A percentile compares a stretch with the other conserved stretches of the same genome.
phyloP scores from a whole-genome alignment of 1,140 invertebrate genomes.

The Helicorthomorpha holstii region DNA sequence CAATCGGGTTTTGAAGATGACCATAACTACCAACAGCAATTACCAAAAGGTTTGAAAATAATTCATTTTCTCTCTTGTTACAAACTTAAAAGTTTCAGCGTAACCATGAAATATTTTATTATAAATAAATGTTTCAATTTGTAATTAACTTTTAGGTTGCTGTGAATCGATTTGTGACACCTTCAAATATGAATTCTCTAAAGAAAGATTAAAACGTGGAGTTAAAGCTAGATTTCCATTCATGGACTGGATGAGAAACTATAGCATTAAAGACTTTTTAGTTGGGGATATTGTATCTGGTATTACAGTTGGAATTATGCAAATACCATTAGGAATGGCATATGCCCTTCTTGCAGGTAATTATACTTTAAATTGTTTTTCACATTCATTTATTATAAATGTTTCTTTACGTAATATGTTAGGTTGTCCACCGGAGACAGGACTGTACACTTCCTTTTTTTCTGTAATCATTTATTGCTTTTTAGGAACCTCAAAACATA shows the following conservation, averaged over 20 bases:
- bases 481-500: constrained; percentile 77
- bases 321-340: constrained; percentile 86
- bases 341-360: constrained; percentile 43
- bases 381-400: too few species aligned
- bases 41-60: neutral
- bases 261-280: constrained; percentile 15
- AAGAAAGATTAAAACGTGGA: constrained; percentile 2
- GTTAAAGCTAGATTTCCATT: constrained; percentile 15
- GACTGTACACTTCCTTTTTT: constrained; percentile 89
- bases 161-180: neutral
- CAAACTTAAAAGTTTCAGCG: neutral
- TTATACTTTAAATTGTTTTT: too few species aligned
- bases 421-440: constrained; percentile 68
- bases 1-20: neutral
- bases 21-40: neutral
- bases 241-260: constrained; percentile 20
- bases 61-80: neutral
- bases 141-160: neutral
- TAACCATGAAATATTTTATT: neutral
- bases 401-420: too few species aligned
- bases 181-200: constrained; percentile 1
- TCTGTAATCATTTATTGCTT: constrained; percentile 75
- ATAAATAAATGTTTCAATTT: neutral
- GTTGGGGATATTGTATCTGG: constrained; percentile 33
- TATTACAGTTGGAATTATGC: constrained; percentile 77